phyloP scores from a whole-genome alignment of 1,140 invertebrate genomes.

The Dinothrombium tinctorium region DNA sequence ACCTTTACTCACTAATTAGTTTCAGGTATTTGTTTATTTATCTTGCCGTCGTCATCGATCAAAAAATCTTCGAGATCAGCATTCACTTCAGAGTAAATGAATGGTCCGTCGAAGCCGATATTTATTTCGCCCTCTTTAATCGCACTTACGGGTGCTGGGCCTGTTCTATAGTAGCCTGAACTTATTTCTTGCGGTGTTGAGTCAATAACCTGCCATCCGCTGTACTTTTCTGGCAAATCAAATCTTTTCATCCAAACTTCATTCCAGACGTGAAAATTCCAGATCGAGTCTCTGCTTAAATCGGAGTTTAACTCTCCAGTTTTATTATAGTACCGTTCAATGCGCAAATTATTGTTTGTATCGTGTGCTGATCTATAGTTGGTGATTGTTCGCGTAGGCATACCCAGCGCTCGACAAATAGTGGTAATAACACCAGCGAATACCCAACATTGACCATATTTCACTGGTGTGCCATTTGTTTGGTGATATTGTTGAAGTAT shows the following conservation, averaged over 20 bases:
- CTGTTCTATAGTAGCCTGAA: slow-evolving; percentile 42
- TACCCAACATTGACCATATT: slow-evolving; percentile 53
- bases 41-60: background rate
- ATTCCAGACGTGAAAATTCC: slow-evolving; percentile 85
- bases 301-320: slow-evolving; percentile 24
- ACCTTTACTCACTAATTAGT: too few relatives aligned
- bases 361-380: slow-evolving; percentile 50
- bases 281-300: slow-evolving; percentile 15
- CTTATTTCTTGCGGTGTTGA: slow-evolving; percentile 67
- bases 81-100: slow-evolving; percentile 60
- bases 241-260: slow-evolving; percentile 74
- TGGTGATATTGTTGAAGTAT: slow-evolving; percentile 35
- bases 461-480: slow-evolving; percentile 29
- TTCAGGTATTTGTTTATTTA: too few relatives aligned
- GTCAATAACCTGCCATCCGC: slow-evolving; percentile 79
- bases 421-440: slow-evolving; percentile 44
- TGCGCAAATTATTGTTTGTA: slow-evolving; percentile 38
- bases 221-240: slow-evolving; percentile 37
- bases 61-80: slow-evolving; percentile 34
- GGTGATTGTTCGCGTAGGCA: slow-evolving; percentile 39
- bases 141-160: slow-evolving; percentile 43
- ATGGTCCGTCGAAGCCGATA: slow-evolving; percentile 49
- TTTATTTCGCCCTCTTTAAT: slow-evolving; percentile 56
- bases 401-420: slow-evolving; percentile 42
- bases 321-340: slow-evolving; percentile 39